A percentile compares a stretch with the other conserved stretches of the same genome.
Conservation (phyloP, 1,140 invertebrate species). For the Gerris buenoi region DNA sequence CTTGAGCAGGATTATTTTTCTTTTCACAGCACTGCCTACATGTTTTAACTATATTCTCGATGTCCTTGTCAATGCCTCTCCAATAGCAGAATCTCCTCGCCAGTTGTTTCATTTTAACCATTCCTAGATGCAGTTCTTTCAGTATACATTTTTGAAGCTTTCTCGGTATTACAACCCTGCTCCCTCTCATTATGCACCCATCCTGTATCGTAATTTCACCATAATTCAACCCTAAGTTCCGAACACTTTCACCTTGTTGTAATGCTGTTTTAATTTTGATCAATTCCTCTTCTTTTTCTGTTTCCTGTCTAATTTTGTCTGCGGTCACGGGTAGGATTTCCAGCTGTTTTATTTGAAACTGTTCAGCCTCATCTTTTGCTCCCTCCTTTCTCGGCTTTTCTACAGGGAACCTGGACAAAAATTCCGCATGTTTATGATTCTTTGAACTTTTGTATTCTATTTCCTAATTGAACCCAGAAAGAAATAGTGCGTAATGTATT, state of each 20-base stretch:
- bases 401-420: constrained; percentile 21
- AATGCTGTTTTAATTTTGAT: not conserved
- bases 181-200: not conserved
- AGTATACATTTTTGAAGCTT: constrained; percentile 5
- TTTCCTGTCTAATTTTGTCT: not conserved
- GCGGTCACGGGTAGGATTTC: not conserved
- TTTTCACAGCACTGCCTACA: constrained; percentile 20
- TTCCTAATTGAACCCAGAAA: constrained; percentile 27
- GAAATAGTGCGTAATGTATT: constrained; percentile 16
- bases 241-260: not conserved
- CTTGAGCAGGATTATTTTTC: constrained; percentile 18
- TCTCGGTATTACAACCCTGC: constrained; percentile 10
- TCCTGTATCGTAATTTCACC: not conserved
- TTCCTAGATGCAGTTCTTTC: constrained; percentile 20
- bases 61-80: constrained; percentile 21
- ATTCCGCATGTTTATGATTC: constrained; percentile 25
- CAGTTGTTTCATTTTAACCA: constrained; percentile 24
- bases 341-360: not conserved
- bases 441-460: constrained; percentile 24
- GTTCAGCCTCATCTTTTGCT: not conserved
- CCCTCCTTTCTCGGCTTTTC: not conserved
- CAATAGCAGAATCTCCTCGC: constrained; percentile 20
- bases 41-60: constrained; percentile 21
- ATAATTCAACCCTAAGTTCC: not conserved
- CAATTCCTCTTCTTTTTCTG: not conserved